Base-by-base conservation (phyloP, 2,888 invertebrate species). In the Exephanes ischioxanthus region DNA sequence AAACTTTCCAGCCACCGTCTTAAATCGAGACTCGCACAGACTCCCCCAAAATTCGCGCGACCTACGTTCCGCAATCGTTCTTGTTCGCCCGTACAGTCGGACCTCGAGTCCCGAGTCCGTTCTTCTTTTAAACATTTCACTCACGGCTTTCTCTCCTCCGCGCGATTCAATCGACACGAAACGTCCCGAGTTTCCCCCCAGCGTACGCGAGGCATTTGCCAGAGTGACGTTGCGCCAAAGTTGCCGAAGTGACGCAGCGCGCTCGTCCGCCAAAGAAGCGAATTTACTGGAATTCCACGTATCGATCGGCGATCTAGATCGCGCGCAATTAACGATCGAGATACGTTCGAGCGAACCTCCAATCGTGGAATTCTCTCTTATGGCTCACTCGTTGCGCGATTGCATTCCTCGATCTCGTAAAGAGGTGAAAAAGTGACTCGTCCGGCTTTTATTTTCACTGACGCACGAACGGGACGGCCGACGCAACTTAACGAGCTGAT, bases 311-410 rank as follows among this genome's bases (percentile, higher is more conserved):
- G 75, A 73, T 79, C 83, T 58, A 41, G 83, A 84, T 71, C 77
- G 55, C 81, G 73, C 0, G 78, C 66, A 79, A 85, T 85, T 79
- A 82, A 85, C 75, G 75, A 79, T 82, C 82, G 79, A 79, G 22
- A 19, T 33, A 51, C 78, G 78, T 63, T 78, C 78, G 78, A 70
- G 67, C 72, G 73, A 80, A 75, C 73, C 26, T 67, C 78, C 55
- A 22, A 55, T 66, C 75, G 55, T 58, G 73, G 51, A 81, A 81
- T 85, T 73, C 72, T 30, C 81, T 81, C 72, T 82, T 75, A 79
- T 71, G 85, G 77, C 81, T 85, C 70, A 85, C 78, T 81, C 78
- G 22, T 63, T 73, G 61, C 78, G 66, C 77, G 81, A 81, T 85
- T 73, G 73, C 84, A 78, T 81, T 85, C 81, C 45, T 53, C 37